phyloP scores from a whole-genome alignment of 2,888 invertebrate genomes.

The Achlya flavicornis region DNA sequence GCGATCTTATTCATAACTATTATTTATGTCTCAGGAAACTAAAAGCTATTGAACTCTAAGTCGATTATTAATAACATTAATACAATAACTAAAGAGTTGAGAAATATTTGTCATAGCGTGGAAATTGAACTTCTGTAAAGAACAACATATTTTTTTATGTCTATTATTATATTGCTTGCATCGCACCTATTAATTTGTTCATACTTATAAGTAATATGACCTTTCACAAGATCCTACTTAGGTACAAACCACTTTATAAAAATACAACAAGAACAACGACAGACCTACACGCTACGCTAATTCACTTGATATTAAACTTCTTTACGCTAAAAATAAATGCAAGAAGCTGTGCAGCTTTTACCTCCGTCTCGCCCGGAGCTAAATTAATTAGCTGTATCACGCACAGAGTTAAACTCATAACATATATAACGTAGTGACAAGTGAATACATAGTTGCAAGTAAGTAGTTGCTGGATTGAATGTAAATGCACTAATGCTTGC shows the following conservation, averaged over 20 bases:
- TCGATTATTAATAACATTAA: background rate
- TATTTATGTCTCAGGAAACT: background rate
- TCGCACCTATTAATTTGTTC: too few species aligned
- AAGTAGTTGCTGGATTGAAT: background rate
- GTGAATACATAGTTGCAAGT: background rate
- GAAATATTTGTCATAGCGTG: too few species aligned
- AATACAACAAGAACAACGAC: too few species aligned
- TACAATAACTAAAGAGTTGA: background rate
- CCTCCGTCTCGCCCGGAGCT: constrained; percentile 49
- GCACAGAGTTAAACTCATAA: constrained; percentile 53
- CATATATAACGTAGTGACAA: constrained; percentile 44
- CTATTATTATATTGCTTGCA: too few species aligned
- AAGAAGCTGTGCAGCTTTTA: constrained; percentile 13
- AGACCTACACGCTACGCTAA: background rate
- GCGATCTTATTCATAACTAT: background rate
- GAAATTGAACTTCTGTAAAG: too few species aligned
- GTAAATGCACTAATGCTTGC: background rate
- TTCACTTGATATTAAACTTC: background rate
- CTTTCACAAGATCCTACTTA: too few species aligned
- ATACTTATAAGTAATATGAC: too few species aligned
- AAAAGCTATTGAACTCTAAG: background rate
- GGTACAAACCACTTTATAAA: background rate
- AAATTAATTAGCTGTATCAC: constrained; percentile 62
- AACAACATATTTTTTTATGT: too few species aligned
- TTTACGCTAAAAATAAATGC: constrained; percentile 10